These are phyloP conservation scores for Barbus barbus DNA, from an alignment of 2,113 vertebrate species.

Conservation along the genomic window DNA sequence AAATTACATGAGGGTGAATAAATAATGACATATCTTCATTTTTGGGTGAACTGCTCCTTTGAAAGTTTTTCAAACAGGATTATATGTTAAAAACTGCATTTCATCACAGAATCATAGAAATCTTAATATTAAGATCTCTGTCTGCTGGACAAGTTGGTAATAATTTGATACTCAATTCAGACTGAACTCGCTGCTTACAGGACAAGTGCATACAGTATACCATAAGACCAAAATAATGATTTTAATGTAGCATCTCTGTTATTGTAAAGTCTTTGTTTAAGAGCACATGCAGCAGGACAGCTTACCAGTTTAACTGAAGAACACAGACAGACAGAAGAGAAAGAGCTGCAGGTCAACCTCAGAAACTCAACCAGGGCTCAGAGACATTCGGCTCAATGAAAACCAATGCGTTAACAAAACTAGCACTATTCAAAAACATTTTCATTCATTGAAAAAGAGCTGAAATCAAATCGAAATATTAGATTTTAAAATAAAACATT, in stretches of 20 bases:
- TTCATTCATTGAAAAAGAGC: too few relatives aligned
- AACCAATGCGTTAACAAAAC: too few relatives aligned
- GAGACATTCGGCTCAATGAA: too few relatives aligned
- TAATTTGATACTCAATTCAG: background rate
- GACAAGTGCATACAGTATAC: background rate
- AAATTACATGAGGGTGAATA: too few relatives aligned
- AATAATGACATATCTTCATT: background rate
- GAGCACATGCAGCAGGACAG: constrained; percentile 60
- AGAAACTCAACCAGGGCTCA: too few relatives aligned
- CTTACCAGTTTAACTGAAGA: constrained; percentile 63
- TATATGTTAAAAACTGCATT: too few relatives aligned
- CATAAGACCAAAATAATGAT: background rate
- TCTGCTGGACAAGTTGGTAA: background rate
- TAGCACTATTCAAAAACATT: too few relatives aligned
- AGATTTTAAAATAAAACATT: too few relatives aligned
- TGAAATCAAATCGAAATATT: too few relatives aligned
- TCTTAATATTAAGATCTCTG: background rate
- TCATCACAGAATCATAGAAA: background rate
- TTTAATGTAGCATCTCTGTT: background rate
- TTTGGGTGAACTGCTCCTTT: background rate
- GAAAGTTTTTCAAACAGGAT: too few relatives aligned
- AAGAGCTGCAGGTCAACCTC: too few relatives aligned
- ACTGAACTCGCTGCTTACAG: too few relatives aligned
- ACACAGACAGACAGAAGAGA: constrained; percentile 50
- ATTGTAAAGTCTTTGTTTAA: background rate